Evolutionary conservation across 2,888 invertebrate species (phyloP), one percentile per base, ranked within the genome.

Genomic region (Mimachlamys varia): DNA sequence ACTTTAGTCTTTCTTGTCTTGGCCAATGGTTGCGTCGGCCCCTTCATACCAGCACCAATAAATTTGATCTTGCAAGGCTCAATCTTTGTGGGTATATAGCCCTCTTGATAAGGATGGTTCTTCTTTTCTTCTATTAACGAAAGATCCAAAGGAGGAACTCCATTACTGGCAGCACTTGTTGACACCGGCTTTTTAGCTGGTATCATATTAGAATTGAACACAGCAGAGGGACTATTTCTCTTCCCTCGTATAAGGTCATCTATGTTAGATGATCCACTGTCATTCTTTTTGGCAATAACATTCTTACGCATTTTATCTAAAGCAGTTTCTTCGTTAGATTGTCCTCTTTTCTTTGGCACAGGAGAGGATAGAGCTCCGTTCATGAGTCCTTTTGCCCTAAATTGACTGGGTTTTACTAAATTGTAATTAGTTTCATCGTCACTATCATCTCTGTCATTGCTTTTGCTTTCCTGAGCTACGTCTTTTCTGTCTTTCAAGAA

Each of bases 21-120:
- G 89, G 93, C 93, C 76, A 95, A 93, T 87, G 95, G 92, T 33
- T 93, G 94, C 55, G 94, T 94, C 10, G 93, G 93, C 7, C 94
- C 88, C 22, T 91, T 93, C 22, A 96, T 95, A 62, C 94, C 94
- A 50, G 94, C 96, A 87, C 96, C 96, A 87, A 94, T 89, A 89
- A 96, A 95, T 89, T 94, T 92, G 89, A 94, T 94, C 50, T 94
- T 94, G 91, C 95, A 95, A 3, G 95, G 95, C 87, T 94, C 92
- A 89, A 95, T 95, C 53, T 93, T 92, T 7, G 93, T 93, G n/a
- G 94, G 94, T 89, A 94, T 93, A 89, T 95, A 95, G 10, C 94
- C 94, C 76, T 94, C 94, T 88, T 94, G 94, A 88, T 93, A 93
- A 38, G 93, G 93, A 13, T 93, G 92, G 58, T 91, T 92, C 53